Conservation (phyloP, 2,888 invertebrate species). For the Drosophila histrio region DNA sequence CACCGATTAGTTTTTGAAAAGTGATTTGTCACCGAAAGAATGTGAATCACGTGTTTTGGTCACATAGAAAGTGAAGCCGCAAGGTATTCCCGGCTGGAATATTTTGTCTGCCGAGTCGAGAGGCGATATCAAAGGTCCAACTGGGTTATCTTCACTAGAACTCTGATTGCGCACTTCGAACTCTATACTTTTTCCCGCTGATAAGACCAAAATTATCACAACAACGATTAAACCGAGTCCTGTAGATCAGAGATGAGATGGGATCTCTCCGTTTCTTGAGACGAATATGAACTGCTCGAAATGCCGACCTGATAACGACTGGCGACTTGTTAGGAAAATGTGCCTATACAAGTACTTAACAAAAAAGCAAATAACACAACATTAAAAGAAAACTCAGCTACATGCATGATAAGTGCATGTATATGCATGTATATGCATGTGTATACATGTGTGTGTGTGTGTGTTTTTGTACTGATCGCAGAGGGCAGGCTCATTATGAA, state of each 20-base stretch:
- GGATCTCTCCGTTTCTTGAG: constrained; percentile 1
- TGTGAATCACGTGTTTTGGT: constrained; percentile 17
- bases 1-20: background rate
- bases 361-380: constrained; percentile 11
- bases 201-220: constrained; percentile 20
- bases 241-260: constrained; percentile 3
- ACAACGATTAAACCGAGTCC: constrained; percentile 9
- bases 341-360: constrained; percentile 39
- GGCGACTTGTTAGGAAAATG: constrained; percentile 48
- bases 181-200: constrained; percentile 15
- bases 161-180: constrained; percentile 22
- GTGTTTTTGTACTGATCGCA: constrained; percentile 10
- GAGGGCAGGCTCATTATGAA: constrained; percentile 19
- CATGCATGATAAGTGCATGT: background rate
- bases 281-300: constrained; percentile 54
- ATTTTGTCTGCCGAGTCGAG: background rate
- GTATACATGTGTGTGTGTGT: background rate
- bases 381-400: constrained; percentile 28
- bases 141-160: constrained; percentile 33
- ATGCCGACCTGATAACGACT: constrained; percentile 77
- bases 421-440: background rate
- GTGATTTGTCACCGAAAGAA: background rate
- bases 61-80: background rate
- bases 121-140: constrained; percentile 24
- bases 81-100: constrained; percentile 27